Percentiles rank a stretch among this genome's conserved stretches.
These are phyloP conservation scores for Mesocentrotus franciscanus DNA, from an alignment of 53 echinoderm and acorn worm species.

Conservation along the genomic window DNA sequence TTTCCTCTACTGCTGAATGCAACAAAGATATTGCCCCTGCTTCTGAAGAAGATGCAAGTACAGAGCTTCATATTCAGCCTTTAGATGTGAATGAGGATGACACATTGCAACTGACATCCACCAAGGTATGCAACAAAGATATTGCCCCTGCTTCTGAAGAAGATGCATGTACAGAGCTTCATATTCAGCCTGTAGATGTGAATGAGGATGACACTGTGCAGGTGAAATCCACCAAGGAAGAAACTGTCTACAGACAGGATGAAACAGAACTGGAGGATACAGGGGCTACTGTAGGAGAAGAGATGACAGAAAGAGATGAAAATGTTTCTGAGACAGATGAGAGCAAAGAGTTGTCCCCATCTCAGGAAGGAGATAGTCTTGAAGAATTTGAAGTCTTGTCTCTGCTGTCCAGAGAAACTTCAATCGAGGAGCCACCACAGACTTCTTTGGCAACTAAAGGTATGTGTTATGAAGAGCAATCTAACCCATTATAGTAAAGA, in stretches of 20 bases:
- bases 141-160: background rate
- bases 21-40: background rate
- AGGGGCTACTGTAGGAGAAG: conserved; percentile 1
- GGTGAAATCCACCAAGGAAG: background rate
- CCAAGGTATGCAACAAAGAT: background rate
- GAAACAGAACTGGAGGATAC: background rate
- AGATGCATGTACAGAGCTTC: background rate
- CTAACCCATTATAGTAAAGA: background rate
- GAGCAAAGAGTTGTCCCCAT: background rate
- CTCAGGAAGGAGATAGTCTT: conserved; percentile 5
- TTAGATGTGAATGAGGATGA: background rate
- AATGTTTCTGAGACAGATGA: background rate
- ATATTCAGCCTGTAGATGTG: background rate
- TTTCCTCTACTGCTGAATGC: background rate
- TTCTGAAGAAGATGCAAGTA: background rate
- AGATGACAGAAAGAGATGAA: background rate
- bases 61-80: background rate
- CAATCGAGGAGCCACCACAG: background rate
- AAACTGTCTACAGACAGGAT: background rate
- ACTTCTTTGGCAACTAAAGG: background rate
- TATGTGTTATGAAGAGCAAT: background rate
- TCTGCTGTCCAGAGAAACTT: conserved; percentile 40
- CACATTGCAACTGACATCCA: too few species aligned
- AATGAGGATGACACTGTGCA: background rate
- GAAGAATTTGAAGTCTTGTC: conserved; percentile 45